Conservation (phyloP, 2,113 vertebrate species). For the Phyllostomus discolor region DNA sequence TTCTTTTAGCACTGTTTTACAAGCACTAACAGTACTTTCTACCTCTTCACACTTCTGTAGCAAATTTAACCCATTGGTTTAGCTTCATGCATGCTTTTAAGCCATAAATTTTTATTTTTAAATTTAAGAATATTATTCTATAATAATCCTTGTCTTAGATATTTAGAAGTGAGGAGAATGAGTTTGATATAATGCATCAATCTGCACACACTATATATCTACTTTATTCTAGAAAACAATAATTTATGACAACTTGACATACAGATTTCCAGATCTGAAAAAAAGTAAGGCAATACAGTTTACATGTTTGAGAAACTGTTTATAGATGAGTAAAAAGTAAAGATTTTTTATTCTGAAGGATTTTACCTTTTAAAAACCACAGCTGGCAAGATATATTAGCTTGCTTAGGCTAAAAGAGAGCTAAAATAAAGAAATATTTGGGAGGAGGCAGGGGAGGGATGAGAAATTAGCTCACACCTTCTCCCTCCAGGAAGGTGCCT, state of each 20-base stretch:
- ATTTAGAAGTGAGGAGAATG: background rate
- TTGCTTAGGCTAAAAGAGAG: background rate
- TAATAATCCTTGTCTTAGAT: background rate
- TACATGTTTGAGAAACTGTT: background rate
- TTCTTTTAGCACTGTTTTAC: background rate
- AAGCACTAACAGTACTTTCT: background rate
- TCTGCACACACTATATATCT: background rate
- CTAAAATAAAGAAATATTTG: background rate
- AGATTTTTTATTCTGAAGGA: background rate
- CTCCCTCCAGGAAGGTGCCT: background rate
- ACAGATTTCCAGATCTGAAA: background rate
- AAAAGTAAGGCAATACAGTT: background rate
- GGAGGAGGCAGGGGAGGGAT: background rate
- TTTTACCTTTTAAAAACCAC: background rate
- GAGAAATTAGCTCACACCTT: background rate
- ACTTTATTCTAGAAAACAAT: background rate
- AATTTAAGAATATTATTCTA: background rate
- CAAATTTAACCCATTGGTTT: background rate
- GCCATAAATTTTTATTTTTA: background rate
- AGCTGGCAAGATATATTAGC: background rate
- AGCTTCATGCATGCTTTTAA: background rate
- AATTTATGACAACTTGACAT: background rate
- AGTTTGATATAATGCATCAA: background rate
- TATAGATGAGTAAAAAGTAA: background rate
- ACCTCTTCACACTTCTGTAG: background rate